A percentile compares a stretch with the other conserved stretches of the same genome.
These are phyloP conservation scores for Geophilus truncorum DNA, from an alignment of 2,888 invertebrate species.

Conservation along the genomic window DNA sequence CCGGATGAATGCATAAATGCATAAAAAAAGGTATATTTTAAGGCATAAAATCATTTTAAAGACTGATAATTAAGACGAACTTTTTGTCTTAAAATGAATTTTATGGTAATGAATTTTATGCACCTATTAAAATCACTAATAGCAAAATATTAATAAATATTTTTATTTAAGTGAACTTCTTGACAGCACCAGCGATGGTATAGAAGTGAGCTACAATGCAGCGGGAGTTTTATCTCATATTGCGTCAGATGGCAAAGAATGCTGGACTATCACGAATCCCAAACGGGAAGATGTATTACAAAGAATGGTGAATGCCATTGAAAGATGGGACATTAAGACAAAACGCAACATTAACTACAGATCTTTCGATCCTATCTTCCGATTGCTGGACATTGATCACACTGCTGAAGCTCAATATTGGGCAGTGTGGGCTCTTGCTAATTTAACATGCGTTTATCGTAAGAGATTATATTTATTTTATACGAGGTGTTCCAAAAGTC, in stretches of 20 bases:
- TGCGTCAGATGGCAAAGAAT: conserved; percentile 79
- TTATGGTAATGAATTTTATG: too few species aligned
- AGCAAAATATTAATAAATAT: too few species aligned
- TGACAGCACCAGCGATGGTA: conserved; percentile 81
- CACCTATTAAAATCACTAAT: too few species aligned
- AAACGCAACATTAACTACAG: conserved; percentile 93
- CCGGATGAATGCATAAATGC: too few species aligned
- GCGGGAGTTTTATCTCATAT: conserved; percentile 94
- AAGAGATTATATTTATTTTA: too few species aligned
- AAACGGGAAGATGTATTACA: conserved; percentile 64
- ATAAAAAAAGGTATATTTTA: too few species aligned
- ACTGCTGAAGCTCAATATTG: conserved; percentile 91
- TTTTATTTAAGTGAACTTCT: conserved; percentile 78
- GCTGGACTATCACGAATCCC: conserved; percentile 73
- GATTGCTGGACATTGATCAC: conserved; percentile 72
- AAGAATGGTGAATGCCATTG: conserved; percentile 74
- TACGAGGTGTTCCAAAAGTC: too few species aligned
- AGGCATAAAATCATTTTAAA: too few species aligned
- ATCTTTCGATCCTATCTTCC: conserved; percentile 88
- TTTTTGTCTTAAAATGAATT: too few species aligned
- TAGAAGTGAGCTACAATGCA: conserved; percentile 95
- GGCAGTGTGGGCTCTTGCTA: conserved; percentile 97
- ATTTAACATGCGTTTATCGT: conserved; percentile 89
- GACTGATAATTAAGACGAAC: too few species aligned
- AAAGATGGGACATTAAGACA: conserved; percentile 79